These are phyloP conservation scores for Elymnias hypermnestra DNA, from an alignment of 1,140 invertebrate species.

Conservation along the genomic window DNA sequence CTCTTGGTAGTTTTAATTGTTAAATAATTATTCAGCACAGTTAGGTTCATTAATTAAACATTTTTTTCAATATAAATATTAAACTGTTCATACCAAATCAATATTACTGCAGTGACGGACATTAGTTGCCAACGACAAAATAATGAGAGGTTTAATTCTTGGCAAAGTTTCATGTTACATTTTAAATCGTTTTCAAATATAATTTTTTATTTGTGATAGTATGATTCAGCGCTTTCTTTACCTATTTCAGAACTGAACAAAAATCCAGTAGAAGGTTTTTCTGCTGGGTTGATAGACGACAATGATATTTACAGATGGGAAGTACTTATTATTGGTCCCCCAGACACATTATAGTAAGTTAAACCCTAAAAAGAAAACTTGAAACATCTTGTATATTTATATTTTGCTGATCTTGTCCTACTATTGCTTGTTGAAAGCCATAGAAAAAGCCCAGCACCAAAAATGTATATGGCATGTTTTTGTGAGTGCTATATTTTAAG, in stretches of 20 bases:
- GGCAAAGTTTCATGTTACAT: slow-evolving; percentile 41
- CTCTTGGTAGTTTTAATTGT: slow-evolving; percentile 32
- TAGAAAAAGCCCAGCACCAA: too few relatives aligned
- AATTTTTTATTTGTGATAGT: slow-evolving; percentile 10
- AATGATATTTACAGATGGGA: slow-evolving; percentile 99
- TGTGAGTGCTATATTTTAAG: too few relatives aligned
- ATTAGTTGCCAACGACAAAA: slow-evolving; percentile 42
- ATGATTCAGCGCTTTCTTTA: slow-evolving; percentile 11
- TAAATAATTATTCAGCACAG: too few relatives aligned
- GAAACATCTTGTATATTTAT: too few relatives aligned
- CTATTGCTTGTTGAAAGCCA: background rate
- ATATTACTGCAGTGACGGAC: slow-evolving; percentile 55
- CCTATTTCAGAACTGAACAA: slow-evolving; percentile 95
- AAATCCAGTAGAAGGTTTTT: slow-evolving; percentile 99
- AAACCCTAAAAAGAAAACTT: background rate
- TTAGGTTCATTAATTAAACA: too few relatives aligned
- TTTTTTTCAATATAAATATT: too few relatives aligned
- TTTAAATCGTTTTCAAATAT: slow-evolving; percentile 15
- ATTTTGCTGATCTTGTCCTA: too few relatives aligned
- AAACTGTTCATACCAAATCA: too few relatives aligned
- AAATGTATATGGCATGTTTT: too few relatives aligned
- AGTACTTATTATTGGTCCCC: slow-evolving; percentile 99
- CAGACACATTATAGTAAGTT: slow-evolving; percentile 98
- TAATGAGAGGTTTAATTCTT: slow-evolving; percentile 28
- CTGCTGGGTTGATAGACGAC: slow-evolving; percentile 98